Base-by-base conservation (phyloP, 92 coral and sea anemone species). In the Micromussa lordhowensis region DNA sequence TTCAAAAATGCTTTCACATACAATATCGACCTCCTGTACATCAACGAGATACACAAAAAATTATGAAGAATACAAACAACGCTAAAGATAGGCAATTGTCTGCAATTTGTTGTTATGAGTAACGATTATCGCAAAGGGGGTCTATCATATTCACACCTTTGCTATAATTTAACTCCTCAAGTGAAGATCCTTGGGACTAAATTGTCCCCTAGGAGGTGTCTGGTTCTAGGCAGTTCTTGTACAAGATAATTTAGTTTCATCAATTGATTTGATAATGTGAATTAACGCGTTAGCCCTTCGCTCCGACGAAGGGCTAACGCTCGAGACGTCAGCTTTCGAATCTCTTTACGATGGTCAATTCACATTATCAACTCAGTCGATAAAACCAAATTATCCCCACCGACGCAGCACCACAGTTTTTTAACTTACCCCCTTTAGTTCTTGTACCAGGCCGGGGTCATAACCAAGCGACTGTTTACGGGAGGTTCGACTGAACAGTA, bases 1-100 rank as follows among this genome's bases (percentile, higher is more conserved):
- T 84, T 98, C 98, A 86, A 87, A 96, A 3, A 96, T 79, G 85
- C 92, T 94, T 24, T 89, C 49, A 80, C 94, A 91, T 44, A 98
- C 80, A 30, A 91, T 87, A 35, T 82, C 82, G 28, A 92, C 91
- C 12, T 91, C 85, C 99, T 98, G 85, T 30, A 68, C 69, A 90
- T 40, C 77, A 72, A 31, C 44, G 24, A 69, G 40, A 32, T 24
- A 73, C 70, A 10, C 26, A 15, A n/a, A n/a, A n/a, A n/a, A 40
- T 40, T 40, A 40, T 40, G 48, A 40, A 40, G 10, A 77, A 17
- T 38, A 22, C 2, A 28, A 7, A 17, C 15, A 68, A 15, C 15
- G 2, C 12, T 68, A 22, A 3, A 29, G 73, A 68, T 68, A 68
- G 35, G 73, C 32, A 68, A 0, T 26, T 55, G 18, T 55, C 61